These are phyloP conservation scores for Periphyllus acericola DNA, from an alignment of 2,888 invertebrate genomes.

Conservation along the genomic window DNA sequence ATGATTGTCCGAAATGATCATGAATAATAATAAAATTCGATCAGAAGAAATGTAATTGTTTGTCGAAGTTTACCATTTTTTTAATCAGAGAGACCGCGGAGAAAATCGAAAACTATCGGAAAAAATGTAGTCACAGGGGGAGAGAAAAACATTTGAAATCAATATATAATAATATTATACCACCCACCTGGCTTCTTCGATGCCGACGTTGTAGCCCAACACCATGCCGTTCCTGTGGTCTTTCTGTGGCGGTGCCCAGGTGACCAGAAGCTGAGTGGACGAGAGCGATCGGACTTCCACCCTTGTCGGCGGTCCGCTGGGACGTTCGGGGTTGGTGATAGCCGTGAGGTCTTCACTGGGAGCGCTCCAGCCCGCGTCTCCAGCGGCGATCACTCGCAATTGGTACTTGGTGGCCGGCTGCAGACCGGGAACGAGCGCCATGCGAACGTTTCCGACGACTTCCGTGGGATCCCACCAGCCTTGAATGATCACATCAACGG, in stretches of 20 bases:
- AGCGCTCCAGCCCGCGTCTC: slow-evolving; percentile 75
- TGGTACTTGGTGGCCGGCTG: slow-evolving; percentile 78
- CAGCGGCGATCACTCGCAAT: slow-evolving; percentile 79
- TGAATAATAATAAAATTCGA: no score
- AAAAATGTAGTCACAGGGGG: no score
- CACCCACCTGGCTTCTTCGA: slow-evolving; percentile 70
- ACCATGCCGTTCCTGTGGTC: slow-evolving; percentile 80
- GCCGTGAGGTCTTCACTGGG: slow-evolving; percentile 75
- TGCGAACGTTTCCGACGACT: slow-evolving; percentile 74
- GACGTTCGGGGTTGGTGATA: slow-evolving; percentile 77
- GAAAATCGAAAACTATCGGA: no score
- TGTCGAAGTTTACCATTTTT: no score
- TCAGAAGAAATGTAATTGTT: no score
- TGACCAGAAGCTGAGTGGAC: slow-evolving; percentile 78
- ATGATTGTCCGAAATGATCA: no score
- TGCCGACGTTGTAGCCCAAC: slow-evolving; percentile 80
- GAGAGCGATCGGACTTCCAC: slow-evolving; percentile 77
- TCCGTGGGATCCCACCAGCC: slow-evolving; percentile 77
- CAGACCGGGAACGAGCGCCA: slow-evolving; percentile 75
- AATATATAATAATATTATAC: no score
- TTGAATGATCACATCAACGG: slow-evolving; percentile 55
- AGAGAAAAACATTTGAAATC: no score
- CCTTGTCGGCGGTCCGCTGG: slow-evolving; percentile 77
- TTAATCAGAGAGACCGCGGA: no score
- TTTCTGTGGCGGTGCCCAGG: slow-evolving; percentile 78